These are phyloP conservation scores for Calyptommatus sinebrachiatus DNA, from an alignment of 2,113 vertebrate genomes.

Conservation along the genomic window DNA sequence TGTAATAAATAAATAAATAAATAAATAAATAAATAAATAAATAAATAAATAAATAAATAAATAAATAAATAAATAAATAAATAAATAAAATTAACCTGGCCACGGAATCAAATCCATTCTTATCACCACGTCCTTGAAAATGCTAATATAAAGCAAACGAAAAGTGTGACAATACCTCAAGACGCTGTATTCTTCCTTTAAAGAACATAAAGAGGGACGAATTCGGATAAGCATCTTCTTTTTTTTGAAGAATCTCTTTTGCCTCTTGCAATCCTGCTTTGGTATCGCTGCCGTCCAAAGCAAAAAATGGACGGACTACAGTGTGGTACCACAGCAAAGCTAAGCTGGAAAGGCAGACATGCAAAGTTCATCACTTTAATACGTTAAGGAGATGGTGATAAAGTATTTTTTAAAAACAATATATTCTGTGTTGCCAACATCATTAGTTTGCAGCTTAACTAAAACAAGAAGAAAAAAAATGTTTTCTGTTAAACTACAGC, in stretches of 20 bases:
- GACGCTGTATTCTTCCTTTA: conserved; percentile 92
- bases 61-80: too few species aligned
- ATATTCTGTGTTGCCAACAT: conserved; percentile 18
- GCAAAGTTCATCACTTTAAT: conserved; percentile 48
- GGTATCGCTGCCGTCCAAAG: conserved; percentile 91
- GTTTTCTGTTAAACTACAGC: not conserved
- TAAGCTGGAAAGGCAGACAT: conserved; percentile 74
- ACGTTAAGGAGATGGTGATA: conserved; percentile 12
- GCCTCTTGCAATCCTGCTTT: conserved; percentile 89
- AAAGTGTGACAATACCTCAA: conserved; percentile 80
- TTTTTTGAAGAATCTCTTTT: conserved; percentile 92
- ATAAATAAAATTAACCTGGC: not conserved
- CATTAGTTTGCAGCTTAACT: not conserved
- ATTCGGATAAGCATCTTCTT: conserved; percentile 94
- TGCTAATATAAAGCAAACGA: not conserved
- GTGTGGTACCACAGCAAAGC: conserved; percentile 98
- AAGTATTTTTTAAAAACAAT: not conserved
- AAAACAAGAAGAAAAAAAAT: conserved; percentile 11
- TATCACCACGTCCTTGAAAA: not conserved
- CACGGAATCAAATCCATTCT: not conserved
- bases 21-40: too few species aligned
- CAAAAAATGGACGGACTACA: conserved; percentile 96
- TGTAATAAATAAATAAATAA: too few species aligned
- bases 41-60: too few species aligned
- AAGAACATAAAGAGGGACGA: conserved; percentile 99